Evolutionary conservation across 2,888 invertebrate genomes (phyloP).

Genomic region (Hymenopus coronatus): DNA sequence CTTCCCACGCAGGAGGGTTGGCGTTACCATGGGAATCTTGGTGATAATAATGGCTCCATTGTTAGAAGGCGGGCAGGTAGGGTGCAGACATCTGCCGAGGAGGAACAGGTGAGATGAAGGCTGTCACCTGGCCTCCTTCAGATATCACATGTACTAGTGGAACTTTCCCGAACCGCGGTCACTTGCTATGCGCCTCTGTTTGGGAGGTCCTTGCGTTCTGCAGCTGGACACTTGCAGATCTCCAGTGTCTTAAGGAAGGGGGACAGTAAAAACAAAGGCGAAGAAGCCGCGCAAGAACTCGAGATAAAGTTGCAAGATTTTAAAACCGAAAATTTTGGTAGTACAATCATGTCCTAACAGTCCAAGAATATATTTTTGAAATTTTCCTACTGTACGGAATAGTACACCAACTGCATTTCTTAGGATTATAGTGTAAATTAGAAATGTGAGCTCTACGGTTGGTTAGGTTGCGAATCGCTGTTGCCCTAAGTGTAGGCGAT

Average conservation of each 20-base stretch:
- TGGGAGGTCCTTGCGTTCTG: not conserved
- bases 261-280: no score
- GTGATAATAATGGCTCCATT: not conserved
- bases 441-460: no score
- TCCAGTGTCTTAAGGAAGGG: not conserved
- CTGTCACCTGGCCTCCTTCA: not conserved
- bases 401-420: no score
- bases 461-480: no score
- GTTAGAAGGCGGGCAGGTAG: not conserved
- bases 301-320: no score
- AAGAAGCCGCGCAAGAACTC: no score
- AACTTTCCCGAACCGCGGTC: not conserved
- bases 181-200: not conserved
- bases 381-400: no score
- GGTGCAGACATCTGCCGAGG: not conserved
- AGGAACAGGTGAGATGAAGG: not conserved
- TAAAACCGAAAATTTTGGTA: no score
- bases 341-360: no score
- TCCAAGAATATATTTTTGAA: no score
- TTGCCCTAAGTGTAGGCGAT: no score
- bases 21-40: not conserved
- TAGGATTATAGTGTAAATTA: no score
- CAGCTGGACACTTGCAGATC: not conserved
- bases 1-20: not conserved
- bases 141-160: not conserved